phyloP scores from a whole-genome alignment of 1,140 invertebrate genomes.

The Oedothorax gibbosus region DNA sequence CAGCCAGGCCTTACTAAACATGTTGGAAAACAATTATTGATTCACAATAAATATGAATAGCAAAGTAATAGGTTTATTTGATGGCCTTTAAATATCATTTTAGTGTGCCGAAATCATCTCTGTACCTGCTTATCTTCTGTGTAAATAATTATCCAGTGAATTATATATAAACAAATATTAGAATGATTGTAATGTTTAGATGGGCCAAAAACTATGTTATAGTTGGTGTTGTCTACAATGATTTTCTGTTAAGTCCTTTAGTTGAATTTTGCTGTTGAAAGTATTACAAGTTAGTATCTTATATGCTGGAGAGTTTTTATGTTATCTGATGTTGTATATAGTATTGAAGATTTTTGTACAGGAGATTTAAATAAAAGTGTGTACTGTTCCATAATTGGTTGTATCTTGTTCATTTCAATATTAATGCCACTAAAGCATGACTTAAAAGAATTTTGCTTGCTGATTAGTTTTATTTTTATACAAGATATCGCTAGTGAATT shows the following conservation, averaged over 20 bases:
- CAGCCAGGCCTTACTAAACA: no score
- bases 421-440: no score
- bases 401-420: no score
- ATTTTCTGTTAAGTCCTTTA: conserved; percentile 36
- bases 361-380: conserved; percentile 52
- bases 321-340: conserved; percentile 14
- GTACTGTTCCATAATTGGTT: conserved; percentile 14
- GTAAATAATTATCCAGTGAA: conserved; percentile 11
- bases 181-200: conserved; percentile 39
- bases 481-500: no score
- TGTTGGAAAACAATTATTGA: no score
- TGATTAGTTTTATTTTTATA: no score
- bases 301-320: conserved; percentile 23
- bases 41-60: no score
- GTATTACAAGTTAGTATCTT: conserved; percentile 38
- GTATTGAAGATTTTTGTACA: conserved; percentile 41
- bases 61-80: no score
- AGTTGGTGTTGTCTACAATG: neutral
- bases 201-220: neutral
- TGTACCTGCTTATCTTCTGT: conserved; percentile 38
- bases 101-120: neutral
- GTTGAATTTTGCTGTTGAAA: conserved; percentile 56
- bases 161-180: conserved; percentile 27
- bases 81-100: neutral
- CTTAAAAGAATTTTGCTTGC: no score